Evolutionary conservation across 2,113 vertebrate genomes (phyloP).

Genomic region (Typhlomys cinereus): DNA sequence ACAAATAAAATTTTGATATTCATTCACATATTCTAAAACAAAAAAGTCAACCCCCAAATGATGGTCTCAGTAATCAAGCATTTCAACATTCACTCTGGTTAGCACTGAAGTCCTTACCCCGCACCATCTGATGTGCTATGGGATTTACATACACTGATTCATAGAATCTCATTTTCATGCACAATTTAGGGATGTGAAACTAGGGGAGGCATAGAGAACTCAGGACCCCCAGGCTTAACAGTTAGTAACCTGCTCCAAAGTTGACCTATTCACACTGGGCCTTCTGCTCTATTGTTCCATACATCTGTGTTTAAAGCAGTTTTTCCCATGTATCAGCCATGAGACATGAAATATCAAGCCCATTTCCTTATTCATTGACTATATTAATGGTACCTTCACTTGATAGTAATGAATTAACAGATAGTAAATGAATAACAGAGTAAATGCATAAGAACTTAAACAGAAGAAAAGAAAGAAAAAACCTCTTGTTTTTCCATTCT

Average conservation of each 20-base stretch:
- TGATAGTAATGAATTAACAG: not conserved
- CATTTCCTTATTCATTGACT: not conserved
- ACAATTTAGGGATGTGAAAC: not conserved
- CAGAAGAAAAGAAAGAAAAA: slow-evolving; percentile 13
- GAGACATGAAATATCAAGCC: not conserved
- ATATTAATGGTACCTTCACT: not conserved
- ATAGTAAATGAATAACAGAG: not conserved
- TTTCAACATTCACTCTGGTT: not conserved
- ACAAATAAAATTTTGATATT: not conserved
- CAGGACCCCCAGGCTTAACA: not conserved
- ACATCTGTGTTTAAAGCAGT: not conserved
- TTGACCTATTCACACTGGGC: not conserved
- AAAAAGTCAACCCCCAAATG: not conserved
- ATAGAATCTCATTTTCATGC: not conserved
- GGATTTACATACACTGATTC: not conserved
- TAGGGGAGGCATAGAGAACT: not conserved
- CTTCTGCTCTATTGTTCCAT: not conserved
- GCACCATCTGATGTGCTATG: not conserved
- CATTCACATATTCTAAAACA: not conserved
- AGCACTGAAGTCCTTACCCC: not conserved
- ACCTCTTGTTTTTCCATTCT: not conserved
- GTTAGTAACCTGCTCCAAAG: not conserved
- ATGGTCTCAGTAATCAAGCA: not conserved
- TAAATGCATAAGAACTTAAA: not conserved
- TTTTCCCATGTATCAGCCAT: not conserved